Percentiles rank a stretch among this genome's conserved stretches.
These are phyloP conservation scores for Eristalis tenax DNA, from an alignment of 2,888 invertebrate genomes.

Conservation along the genomic window DNA sequence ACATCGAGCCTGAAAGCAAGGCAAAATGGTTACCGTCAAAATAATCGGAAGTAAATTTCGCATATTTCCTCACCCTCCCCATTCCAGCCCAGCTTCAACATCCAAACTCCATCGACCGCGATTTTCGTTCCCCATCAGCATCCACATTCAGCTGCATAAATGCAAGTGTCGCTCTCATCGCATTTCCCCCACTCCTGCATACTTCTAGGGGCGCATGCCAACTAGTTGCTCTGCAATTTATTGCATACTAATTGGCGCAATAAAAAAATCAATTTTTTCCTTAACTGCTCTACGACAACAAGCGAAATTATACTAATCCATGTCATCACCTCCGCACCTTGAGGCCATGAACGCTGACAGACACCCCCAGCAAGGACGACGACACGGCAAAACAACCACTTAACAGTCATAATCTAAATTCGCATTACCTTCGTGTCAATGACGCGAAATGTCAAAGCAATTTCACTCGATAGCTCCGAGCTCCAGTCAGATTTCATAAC, in stretches of 20 bases:
- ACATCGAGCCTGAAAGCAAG: too few species aligned
- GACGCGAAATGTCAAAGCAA: conserved; percentile 70
- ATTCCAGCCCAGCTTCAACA: too few species aligned
- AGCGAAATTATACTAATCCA: not conserved
- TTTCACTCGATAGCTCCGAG: conserved; percentile 55
- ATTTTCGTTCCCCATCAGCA: not conserved
- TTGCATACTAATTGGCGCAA: conserved; percentile 41
- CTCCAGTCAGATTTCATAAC: conserved; percentile 64
- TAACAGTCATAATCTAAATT: conserved; percentile 61
- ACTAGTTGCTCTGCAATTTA: not conserved
- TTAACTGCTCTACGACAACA: not conserved
- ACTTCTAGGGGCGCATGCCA: not conserved
- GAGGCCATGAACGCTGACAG: not conserved
- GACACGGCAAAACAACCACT: conserved; percentile 59
- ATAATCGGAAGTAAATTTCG: too few species aligned
- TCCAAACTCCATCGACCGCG: too few species aligned
- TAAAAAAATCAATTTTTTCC: not conserved
- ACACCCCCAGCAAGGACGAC: conserved; percentile 6
- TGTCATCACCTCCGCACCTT: not conserved
- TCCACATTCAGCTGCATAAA: not conserved
- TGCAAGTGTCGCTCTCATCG: too few species aligned
- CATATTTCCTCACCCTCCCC: too few species aligned
- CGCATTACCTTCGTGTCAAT: conserved; percentile 52
- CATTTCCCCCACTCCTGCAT: not conserved
- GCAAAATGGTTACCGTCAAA: too few species aligned